phyloP scores from a whole-genome alignment of 2,113 vertebrate genomes.

The Phalacrocorax aristotelis region DNA sequence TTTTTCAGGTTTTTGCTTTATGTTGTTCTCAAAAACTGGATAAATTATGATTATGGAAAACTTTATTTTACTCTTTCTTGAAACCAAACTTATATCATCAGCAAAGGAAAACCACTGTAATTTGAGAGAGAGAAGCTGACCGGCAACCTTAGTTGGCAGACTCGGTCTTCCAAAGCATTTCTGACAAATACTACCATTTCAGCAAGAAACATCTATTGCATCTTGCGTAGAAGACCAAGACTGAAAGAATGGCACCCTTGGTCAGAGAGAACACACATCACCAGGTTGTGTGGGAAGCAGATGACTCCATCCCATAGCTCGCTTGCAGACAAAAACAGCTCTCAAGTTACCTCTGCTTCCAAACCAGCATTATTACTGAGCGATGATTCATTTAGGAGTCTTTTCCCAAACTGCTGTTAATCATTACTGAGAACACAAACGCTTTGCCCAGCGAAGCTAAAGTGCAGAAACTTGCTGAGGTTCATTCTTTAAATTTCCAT shows the following conservation, averaged over 20 bases:
- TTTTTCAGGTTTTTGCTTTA: neutral
- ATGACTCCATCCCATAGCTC: neutral
- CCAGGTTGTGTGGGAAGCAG: neutral
- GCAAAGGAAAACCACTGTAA: neutral
- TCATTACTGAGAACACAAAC: neutral
- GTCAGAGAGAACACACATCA: neutral
- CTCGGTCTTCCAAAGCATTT: neutral
- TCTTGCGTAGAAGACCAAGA: neutral
- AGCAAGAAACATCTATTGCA: neutral
- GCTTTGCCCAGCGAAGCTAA: neutral
- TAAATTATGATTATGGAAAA: neutral
- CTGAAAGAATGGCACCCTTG: neutral
- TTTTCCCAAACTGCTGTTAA: slow-evolving; percentile 26
- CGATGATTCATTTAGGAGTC: neutral
- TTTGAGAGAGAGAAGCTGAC: neutral
- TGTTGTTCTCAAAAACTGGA: neutral
- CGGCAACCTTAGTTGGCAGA: neutral
- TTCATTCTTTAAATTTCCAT: slow-evolving; percentile 11
- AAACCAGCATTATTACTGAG: neutral
- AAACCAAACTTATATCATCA: neutral
- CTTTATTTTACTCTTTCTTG: neutral
- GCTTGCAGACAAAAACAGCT: neutral
- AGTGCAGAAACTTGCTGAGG: slow-evolving; percentile 32
- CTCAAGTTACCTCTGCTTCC: neutral
- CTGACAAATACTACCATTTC: neutral